These are phyloP conservation scores for Rhopalosiphum nymphaeae DNA, from an alignment of 2,888 invertebrate genomes.

Conservation along the genomic window DNA sequence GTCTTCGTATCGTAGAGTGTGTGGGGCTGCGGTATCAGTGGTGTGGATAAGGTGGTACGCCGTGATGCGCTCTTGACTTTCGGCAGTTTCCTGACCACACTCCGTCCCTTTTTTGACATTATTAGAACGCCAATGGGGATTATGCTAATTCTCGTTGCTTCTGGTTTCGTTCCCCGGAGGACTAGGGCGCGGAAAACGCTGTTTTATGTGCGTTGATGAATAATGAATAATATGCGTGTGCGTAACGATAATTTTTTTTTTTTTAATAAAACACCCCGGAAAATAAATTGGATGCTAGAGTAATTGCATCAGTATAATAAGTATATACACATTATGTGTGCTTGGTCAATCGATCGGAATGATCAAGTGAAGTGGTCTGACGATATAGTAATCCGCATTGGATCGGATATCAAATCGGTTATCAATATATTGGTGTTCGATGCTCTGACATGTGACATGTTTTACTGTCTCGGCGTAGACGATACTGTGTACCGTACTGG, in stretches of 20 bases:
- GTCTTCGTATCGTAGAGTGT: background rate
- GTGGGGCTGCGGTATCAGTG: background rate
- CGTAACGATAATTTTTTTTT: background rate
- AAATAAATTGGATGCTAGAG: conserved; percentile 26
- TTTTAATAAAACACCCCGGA: background rate
- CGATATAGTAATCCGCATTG: too few species aligned
- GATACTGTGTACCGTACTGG: background rate
- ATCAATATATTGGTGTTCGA: too few species aligned
- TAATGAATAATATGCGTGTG: background rate
- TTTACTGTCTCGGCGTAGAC: background rate
- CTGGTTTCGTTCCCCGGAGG: conserved; percentile 41
- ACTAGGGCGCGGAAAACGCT: conserved; percentile 15
- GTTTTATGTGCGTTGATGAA: conserved; percentile 25
- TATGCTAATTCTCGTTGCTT: conserved; percentile 47
- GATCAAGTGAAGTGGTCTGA: too few species aligned
- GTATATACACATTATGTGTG: background rate
- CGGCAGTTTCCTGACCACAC: conserved; percentile 31
- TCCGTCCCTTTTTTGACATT: conserved; percentile 44
- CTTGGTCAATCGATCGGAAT: background rate
- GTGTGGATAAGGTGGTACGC: background rate
- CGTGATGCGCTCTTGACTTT: conserved; percentile 47
- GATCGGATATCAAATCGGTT: too few species aligned
- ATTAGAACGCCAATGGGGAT: conserved; percentile 54
- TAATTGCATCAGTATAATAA: background rate
- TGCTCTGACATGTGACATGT: background rate